Percentiles rank a stretch among this genome's conserved stretches.
Conservation (phyloP, 1,140 invertebrate genomes). For the Zaprionus inermis region DNA sequence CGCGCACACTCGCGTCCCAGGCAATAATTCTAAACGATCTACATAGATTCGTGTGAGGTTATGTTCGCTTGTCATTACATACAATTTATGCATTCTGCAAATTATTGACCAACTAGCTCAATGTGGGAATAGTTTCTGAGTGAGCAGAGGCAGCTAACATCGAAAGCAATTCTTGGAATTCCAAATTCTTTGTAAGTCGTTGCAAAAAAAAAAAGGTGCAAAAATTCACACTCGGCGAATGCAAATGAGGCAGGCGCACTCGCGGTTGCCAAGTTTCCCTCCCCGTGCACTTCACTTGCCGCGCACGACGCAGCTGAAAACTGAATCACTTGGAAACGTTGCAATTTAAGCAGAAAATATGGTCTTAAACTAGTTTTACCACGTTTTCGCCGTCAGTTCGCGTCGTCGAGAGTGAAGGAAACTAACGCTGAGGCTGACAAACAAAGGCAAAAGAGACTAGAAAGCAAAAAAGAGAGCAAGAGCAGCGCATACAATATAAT, state of each 20-base stretch:
- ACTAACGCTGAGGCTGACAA: constrained; percentile 26
- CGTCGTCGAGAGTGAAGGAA: constrained; percentile 16
- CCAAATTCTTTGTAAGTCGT: constrained; percentile 57
- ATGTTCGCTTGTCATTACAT: neutral
- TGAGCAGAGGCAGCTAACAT: constrained; percentile 31
- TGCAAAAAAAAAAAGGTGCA: constrained; percentile 61
- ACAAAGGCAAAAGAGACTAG: constrained; percentile 18
- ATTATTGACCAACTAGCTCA: constrained; percentile 13
- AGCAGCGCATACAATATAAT: constrained; percentile 7
- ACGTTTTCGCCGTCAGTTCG: constrained; percentile 47
- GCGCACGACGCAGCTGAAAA: constrained; percentile 22
- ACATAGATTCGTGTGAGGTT: neutral
- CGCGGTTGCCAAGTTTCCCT: constrained; percentile 39
- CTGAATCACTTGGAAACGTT: constrained; percentile 77
- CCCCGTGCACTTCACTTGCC: neutral
- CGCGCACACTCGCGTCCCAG: neutral
- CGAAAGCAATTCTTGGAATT: constrained; percentile 72
- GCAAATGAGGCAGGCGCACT: constrained; percentile 42
- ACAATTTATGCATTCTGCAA: neutral
- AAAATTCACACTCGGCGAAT: constrained; percentile 75
- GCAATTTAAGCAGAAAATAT: constrained; percentile 80
- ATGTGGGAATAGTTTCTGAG: constrained; percentile 6
- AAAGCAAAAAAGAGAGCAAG: constrained; percentile 25
- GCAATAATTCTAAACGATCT: neutral
- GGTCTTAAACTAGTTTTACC: constrained; percentile 80